phyloP scores from a whole-genome alignment of 2,888 invertebrate species.

The Drosophila demipolita region DNA sequence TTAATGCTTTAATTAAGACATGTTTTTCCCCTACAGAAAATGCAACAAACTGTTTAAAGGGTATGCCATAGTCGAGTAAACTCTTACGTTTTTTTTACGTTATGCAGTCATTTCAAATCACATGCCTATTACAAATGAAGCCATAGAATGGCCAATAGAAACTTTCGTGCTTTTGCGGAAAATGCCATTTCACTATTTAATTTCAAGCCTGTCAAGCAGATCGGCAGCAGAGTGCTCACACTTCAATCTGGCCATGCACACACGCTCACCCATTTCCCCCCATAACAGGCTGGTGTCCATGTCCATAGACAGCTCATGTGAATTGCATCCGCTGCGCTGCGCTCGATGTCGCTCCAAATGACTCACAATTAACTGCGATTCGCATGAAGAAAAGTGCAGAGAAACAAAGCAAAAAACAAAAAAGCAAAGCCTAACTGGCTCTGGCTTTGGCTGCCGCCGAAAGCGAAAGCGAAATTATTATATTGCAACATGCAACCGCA shows the following conservation, averaged over 20 bases:
- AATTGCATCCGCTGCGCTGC: conserved; percentile 57
- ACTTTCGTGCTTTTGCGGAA: conserved; percentile 25
- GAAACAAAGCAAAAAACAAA: conserved; percentile 2
- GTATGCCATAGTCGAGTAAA: background rate
- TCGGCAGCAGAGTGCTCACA: background rate
- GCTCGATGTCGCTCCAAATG: conserved; percentile 61
- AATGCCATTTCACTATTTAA: conserved; percentile 41
- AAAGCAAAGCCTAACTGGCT: conserved; percentile 50
- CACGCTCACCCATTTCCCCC: background rate
- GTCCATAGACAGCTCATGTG: conserved; percentile 21
- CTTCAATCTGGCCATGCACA: background rate
- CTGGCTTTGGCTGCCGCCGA: conserved; percentile 31
- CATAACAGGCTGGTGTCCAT: background rate
- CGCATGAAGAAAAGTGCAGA: conserved; percentile 27
- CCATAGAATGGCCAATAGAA: conserved; percentile 54
- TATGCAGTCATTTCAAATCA: conserved; percentile 27
- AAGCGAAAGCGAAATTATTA: conserved; percentile 75
- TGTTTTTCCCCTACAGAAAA: background rate
- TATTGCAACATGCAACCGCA: conserved; percentile 79
- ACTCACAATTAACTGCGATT: conserved; percentile 76
- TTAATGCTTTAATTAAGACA: background rate
- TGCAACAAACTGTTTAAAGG: background rate
- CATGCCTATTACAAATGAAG: conserved; percentile 53
- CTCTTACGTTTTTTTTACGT: background rate
- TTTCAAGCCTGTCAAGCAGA: conserved; percentile 21